These are phyloP conservation scores for Drosophila repleta DNA, from an alignment of 1,140 invertebrate species.

Conservation along the genomic window DNA sequence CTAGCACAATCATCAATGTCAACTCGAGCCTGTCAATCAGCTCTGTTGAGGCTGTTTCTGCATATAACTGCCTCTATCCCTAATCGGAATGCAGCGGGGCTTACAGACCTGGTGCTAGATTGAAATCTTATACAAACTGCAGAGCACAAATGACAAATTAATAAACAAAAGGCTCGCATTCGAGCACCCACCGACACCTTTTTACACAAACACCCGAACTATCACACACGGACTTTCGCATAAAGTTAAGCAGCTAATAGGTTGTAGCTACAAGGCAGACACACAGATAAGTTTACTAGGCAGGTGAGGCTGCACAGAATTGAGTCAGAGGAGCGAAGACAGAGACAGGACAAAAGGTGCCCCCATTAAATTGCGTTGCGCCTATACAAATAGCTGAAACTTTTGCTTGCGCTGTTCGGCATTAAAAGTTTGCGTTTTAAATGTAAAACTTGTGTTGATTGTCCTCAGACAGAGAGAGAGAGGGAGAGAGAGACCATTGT, in stretches of 20 bases:
- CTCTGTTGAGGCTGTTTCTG: not conserved
- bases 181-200: slow-evolving; percentile 41
- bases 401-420: slow-evolving; percentile 51
- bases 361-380: slow-evolving; percentile 52
- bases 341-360: slow-evolving; percentile 25
- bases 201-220: slow-evolving; percentile 5
- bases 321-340: slow-evolving; percentile 6
- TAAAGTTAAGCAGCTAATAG: slow-evolving; percentile 77
- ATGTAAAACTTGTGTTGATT: slow-evolving; percentile 76
- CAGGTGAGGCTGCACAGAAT: not conserved
- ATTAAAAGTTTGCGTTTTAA: slow-evolving; percentile 71
- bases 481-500: slow-evolving; percentile 51
- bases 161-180: slow-evolving; percentile 73
- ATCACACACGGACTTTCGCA: slow-evolving; percentile 28
- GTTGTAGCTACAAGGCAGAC: slow-evolving; percentile 70
- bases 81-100: not conserved
- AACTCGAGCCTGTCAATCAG: slow-evolving; percentile 24
- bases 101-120: not conserved
- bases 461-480: too few relatives aligned
- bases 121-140: slow-evolving; percentile 35
- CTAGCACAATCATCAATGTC: slow-evolving; percentile 36
- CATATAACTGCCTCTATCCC: not conserved
- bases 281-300: slow-evolving; percentile 53
- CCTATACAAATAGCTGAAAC: slow-evolving; percentile 73
- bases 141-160: slow-evolving; percentile 62